These are phyloP conservation scores for Philopotamus ludificatus DNA, from an alignment of 1,140 invertebrate genomes.

Conservation along the genomic window DNA sequence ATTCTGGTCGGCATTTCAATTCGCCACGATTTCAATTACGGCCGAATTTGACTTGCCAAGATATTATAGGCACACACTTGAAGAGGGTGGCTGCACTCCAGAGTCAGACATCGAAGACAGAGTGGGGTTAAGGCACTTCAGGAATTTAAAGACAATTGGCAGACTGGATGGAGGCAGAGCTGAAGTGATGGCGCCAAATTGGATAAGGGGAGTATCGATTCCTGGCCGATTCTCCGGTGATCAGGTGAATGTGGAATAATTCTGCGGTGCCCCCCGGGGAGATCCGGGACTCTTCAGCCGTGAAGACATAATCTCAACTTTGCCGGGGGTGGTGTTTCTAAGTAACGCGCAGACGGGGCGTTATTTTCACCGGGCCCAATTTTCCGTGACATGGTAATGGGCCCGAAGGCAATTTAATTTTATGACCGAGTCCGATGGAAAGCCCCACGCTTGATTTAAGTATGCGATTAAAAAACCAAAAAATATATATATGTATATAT, in stretches of 20 bases:
- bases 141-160: too few species aligned
- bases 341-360: neutral
- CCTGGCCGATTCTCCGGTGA: neutral
- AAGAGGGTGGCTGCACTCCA: too few species aligned
- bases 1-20: neutral
- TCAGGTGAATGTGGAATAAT: neutral
- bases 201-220: too few species aligned
- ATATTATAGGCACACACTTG: neutral
- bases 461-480: too few species aligned
- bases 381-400: neutral
- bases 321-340: neutral
- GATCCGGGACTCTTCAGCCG: neutral
- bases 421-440: neutral
- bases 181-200: too few species aligned
- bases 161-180: too few species aligned
- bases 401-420: neutral
- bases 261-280: neutral
- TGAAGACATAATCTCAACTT: constrained; percentile 5
- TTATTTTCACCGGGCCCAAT: neutral
- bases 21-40: constrained; percentile 2
- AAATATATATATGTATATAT: too few species aligned
- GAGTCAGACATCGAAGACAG: too few species aligned
- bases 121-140: too few species aligned
- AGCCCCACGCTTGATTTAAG: neutral
- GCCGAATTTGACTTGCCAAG: neutral